Percentiles rank a stretch among this genome's conserved stretches.
These are phyloP conservation scores for Latrodectus hesperus DNA, from an alignment of 2,888 invertebrate species.

Conservation along the genomic window DNA sequence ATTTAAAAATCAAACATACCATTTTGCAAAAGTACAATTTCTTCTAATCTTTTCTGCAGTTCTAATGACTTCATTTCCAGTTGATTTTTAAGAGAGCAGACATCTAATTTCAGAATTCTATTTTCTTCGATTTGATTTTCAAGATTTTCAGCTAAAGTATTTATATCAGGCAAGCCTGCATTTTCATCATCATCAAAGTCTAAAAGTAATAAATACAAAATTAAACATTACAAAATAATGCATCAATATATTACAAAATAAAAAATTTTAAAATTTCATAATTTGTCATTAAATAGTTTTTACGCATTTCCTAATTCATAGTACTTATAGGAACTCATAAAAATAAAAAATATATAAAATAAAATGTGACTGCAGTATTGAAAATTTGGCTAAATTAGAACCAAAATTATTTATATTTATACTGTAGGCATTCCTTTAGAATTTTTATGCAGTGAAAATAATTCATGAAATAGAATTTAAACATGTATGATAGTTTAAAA, in stretches of 20 bases:
- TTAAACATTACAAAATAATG: neutral
- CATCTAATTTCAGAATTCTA: neutral
- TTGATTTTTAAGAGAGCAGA: neutral
- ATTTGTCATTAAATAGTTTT: neutral
- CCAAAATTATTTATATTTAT: no score
- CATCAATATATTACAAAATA: neutral
- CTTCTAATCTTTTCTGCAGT: neutral
- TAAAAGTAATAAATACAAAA: neutral
- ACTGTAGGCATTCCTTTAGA: no score
- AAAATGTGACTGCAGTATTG: neutral
- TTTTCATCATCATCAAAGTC: neutral
- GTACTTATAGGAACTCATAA: neutral
- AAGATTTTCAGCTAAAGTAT: neutral
- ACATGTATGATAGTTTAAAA: no score
- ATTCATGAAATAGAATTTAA: no score
- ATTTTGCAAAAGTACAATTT: neutral
- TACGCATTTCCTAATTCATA: conserved; percentile 1
- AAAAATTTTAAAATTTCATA: neutral
- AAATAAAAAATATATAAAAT: neutral
- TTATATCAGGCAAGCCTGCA: neutral
- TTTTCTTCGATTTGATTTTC: neutral
- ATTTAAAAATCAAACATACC: no score
- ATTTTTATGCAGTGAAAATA: no score
- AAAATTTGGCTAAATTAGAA: no score
- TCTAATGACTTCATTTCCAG: neutral